phyloP scores from a whole-genome alignment of 2,888 invertebrate species.

The Tachystola acroxantha region DNA sequence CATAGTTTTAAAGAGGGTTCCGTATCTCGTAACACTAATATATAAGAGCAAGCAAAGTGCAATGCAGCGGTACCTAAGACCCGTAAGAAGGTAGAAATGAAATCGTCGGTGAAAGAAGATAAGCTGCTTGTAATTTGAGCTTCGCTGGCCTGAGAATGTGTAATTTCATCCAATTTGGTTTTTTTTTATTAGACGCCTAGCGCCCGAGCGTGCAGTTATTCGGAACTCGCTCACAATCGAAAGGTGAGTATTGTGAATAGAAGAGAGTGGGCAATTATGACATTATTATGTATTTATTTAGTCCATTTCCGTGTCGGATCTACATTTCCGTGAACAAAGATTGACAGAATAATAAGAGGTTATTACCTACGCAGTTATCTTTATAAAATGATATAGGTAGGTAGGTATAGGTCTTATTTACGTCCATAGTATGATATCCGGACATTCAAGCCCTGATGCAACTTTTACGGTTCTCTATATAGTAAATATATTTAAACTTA shows the following conservation, averaged over 20 bases:
- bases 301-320: constrained; percentile 27
- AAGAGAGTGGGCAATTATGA: constrained; percentile 30
- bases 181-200: constrained; percentile 31
- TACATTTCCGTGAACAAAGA: constrained; percentile 17
- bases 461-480: too few species aligned
- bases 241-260: constrained; percentile 26
- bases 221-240: constrained; percentile 17
- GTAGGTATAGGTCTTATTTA: too few species aligned
- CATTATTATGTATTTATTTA: constrained; percentile 18
- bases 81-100: constrained; percentile 30
- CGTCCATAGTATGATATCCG: too few species aligned
- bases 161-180: constrained; percentile 59
- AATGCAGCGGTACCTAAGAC: too few species aligned
- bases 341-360: too few species aligned
- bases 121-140: constrained; percentile 47
- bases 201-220: constrained; percentile 22
- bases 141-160: constrained; percentile 39
- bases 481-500: too few species aligned
- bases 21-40: too few species aligned
- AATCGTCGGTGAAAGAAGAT: constrained; percentile 42
- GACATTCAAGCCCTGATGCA: too few species aligned
- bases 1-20: too few species aligned
- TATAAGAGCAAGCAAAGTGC: too few species aligned
- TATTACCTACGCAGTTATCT: too few species aligned
- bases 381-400: too few species aligned